Base-by-base conservation (phyloP, 2,113 vertebrate genomes). In the Ceratotherium simum region DNA sequence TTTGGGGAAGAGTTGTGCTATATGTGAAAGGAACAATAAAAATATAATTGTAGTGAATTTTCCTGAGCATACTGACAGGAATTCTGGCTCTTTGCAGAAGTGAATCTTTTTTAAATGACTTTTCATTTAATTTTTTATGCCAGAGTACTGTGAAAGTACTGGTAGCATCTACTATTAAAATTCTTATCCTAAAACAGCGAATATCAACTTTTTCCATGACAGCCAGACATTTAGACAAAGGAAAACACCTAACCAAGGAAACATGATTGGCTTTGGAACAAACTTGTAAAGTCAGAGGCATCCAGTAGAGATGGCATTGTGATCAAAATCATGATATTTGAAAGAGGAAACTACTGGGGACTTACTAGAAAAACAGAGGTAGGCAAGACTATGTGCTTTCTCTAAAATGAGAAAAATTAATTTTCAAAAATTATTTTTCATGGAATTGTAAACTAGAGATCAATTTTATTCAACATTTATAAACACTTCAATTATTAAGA, bases 351-450 rank as follows among this genome's bases (percentile, higher is more conserved):
- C 39, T 48, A 18, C 31, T 62, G 84, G 31, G 54, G n/a, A 73
- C n/a, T 80, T 87, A 56, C 6, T 31, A 87, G 13, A 75, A 95
- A 72, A 92, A 58, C 18, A 92, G 64, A 92, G 67, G 39, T 39
- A 36, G 8, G 23, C 13, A 65, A 67, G 64, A 72, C 18, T 58
- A 27, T 6, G 1, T 67, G 9, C 2, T 89, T 93, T 95, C 13
- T 86, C 10, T 90, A 86, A 92, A 89, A 72, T 70, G 33, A 92
- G 27, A 46, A 80, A 92, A 91, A 69, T 48, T 33, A 79, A 65
- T 87, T 88, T 88, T 46, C 33, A 84, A 96, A 70, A 83, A 75
- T 85, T 72, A 56, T 90, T 76, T 56, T n/a, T 60, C 29, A 95
- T 67, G 31, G 46, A 85, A 84, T 78, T 92, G 18, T 8, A 94